Base-by-base conservation (phyloP, 2,888 invertebrate genomes). In the Agrotis segetum region DNA sequence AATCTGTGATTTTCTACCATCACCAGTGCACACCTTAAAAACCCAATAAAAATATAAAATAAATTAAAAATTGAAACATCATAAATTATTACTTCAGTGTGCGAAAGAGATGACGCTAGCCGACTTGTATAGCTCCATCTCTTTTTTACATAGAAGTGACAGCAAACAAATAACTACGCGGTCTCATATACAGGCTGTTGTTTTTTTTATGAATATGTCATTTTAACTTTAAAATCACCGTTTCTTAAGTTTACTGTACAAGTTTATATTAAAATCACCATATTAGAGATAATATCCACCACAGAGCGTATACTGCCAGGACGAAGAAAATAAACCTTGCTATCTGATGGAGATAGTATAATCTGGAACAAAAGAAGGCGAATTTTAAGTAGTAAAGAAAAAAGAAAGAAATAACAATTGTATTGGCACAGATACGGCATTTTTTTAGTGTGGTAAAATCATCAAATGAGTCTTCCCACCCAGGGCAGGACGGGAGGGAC, bases 261-360 rank as follows among this genome's bases (percentile, higher is more conserved):
- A 47, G 21, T 50, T 63, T 34, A 40, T n/a, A 24, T 19, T 58
- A 53, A 50, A 62, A 79, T 88, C 84, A 90, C 85, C 87, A 92
- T 50, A 94, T 40, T 61, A 88, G 72, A 19, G 88, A 88, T 14
- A 96, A 78, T 40, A 92, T 73, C 64, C 92, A 92, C 96, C 96
- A 96, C 2, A 96, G 52, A 4, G 88, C 80, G 87, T 96, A 96
- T 2, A 96, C 60, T 0, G 91, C 84, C 63, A 96, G 87, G 49
- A 88, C 70, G 59, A 87, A 83, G 90, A 96, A 92, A 81, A 96
- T 62, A 3, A 91, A 78, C 83, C 92, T 92, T 60, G 96, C 88
- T 89, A 94, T 87, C 92, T 96, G 94, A 82, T 97, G 96, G 0
- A 97, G 90, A 92, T 95, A 96, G 91, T 95, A 96, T 67, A 97